These are phyloP conservation scores for Fragum fragum DNA, from an alignment of 2,888 invertebrate genomes.

Conservation along the genomic window DNA sequence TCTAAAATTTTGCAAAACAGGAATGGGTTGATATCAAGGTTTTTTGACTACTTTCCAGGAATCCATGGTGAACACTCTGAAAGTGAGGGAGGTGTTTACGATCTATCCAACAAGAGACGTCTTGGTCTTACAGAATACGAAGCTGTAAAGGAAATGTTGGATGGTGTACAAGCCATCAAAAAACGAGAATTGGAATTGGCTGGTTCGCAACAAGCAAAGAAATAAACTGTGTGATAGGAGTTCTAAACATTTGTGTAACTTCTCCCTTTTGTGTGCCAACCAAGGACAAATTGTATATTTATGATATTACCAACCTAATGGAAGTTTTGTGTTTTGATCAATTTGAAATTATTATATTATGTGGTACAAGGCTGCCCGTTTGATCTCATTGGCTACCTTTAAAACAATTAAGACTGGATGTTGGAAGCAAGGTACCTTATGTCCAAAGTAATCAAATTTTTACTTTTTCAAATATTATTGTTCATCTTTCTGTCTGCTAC, in stretches of 20 bases:
- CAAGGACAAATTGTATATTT: not conserved
- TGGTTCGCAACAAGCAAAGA: constrained; percentile 33
- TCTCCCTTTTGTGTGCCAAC: constrained; percentile 40
- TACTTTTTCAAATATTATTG: too few species aligned
- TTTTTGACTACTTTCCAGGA: too few species aligned
- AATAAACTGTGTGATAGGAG: constrained; percentile 26
- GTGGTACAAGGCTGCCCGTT: too few species aligned
- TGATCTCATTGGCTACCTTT: too few species aligned
- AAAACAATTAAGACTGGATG: too few species aligned
- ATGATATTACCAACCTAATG: constrained; percentile 4
- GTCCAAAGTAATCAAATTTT: too few species aligned
- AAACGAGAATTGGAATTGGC: constrained; percentile 58
- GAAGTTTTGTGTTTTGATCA: not conserved
- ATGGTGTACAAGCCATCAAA: constrained; percentile 72
- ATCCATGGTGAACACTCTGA: constrained; percentile 83
- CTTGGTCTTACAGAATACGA: constrained; percentile 81
- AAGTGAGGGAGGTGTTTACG: constrained; percentile 82
- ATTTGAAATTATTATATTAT: not conserved
- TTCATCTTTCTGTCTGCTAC: too few species aligned
- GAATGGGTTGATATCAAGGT: too few species aligned
- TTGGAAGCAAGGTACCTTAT: too few species aligned
- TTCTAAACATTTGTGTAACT: not conserved
- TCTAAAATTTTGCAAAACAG: too few species aligned
- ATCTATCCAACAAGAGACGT: constrained; percentile 82
- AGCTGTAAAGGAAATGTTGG: constrained; percentile 78